These are phyloP conservation scores for Metellina segmentata DNA, from an alignment of 2,888 invertebrate genomes.

Conservation along the genomic window DNA sequence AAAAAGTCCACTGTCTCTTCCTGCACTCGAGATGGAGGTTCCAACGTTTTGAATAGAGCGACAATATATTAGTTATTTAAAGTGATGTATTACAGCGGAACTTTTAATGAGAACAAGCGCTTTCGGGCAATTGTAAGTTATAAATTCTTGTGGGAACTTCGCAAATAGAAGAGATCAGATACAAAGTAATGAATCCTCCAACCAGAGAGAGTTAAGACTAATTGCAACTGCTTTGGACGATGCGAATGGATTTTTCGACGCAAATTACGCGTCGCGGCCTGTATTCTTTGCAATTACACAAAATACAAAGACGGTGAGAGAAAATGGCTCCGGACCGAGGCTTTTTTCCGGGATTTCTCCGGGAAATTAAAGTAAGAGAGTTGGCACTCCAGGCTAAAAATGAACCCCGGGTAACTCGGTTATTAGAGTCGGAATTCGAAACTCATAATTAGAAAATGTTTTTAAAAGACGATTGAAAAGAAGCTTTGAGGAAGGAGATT, in stretches of 20 bases:
- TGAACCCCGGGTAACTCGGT: slow-evolving; percentile 5
- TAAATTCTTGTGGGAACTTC: slow-evolving; percentile 26
- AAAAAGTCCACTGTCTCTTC: not conserved
- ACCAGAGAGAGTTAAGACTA: slow-evolving; percentile 40
- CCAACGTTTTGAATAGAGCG: not conserved
- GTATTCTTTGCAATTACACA: slow-evolving; percentile 44
- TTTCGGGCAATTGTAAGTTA: slow-evolving; percentile 31
- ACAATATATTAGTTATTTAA: slow-evolving; percentile 46
- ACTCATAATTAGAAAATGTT: slow-evolving; percentile 52
- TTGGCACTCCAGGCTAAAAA: slow-evolving; percentile 40
- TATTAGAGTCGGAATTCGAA: slow-evolving; percentile 45
- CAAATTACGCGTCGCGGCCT: slow-evolving; percentile 34
- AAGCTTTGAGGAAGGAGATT: slow-evolving; percentile 9
- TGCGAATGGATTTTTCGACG: slow-evolving; percentile 48
- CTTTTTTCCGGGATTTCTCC: slow-evolving; percentile 16
- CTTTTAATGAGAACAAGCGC: slow-evolving; percentile 34
- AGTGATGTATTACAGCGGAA: slow-evolving; percentile 25
- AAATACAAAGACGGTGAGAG: slow-evolving; percentile 11
- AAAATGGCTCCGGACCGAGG: not conserved
- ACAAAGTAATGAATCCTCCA: slow-evolving; percentile 45
- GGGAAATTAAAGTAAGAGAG: slow-evolving; percentile 26
- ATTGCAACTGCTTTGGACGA: slow-evolving; percentile 46
- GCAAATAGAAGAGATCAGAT: slow-evolving; percentile 41
- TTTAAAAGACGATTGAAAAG: slow-evolving; percentile 20
- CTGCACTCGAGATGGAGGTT: not conserved